A percentile compares a stretch with the other conserved stretches of the same genome.
Evolutionary conservation across 2,888 invertebrate species (phyloP).

Genomic region (Ectemnius lituratus): DNA sequence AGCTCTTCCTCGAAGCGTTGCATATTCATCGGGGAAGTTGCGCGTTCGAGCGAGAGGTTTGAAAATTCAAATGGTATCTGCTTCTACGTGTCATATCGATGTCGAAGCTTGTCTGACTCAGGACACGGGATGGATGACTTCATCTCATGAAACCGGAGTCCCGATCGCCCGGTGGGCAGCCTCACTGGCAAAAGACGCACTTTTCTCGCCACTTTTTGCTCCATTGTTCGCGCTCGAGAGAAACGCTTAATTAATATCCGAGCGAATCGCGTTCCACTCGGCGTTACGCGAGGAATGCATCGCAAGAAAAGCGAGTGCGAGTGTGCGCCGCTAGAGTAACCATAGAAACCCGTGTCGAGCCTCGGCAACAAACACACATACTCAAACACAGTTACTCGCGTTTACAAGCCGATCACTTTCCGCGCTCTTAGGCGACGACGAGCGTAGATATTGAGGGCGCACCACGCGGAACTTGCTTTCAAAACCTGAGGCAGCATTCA

Average conservation of each 20-base stretch:
- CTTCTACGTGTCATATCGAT: slow-evolving; percentile 16
- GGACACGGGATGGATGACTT: slow-evolving; percentile 1
- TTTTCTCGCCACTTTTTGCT: not conserved
- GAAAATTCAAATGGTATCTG: slow-evolving; percentile 21
- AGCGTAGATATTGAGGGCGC: slow-evolving; percentile 9
- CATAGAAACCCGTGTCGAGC: too few species aligned
- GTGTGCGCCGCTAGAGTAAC: too few species aligned
- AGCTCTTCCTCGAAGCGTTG: slow-evolving; percentile 38
- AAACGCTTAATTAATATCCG: slow-evolving; percentile 1
- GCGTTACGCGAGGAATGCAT: not conserved
- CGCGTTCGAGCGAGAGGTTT: slow-evolving; percentile 18
- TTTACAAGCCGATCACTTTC: not conserved
- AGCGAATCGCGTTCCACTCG: slow-evolving; percentile 1
- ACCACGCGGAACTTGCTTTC: slow-evolving; percentile 5
- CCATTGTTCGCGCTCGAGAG: slow-evolving; percentile 1
- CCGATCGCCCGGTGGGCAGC: not conserved
- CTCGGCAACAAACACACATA: not conserved
- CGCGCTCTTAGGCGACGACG: not conserved
- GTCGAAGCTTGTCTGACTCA: slow-evolving; percentile 13
- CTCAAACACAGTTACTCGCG: not conserved
- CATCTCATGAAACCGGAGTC: slow-evolving; percentile 22
- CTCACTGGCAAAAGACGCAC: not conserved
- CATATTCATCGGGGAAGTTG: slow-evolving; percentile 45
- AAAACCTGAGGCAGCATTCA: not conserved
- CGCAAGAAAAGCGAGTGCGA: not conserved